These are phyloP conservation scores for Oxytorus armatus DNA, from an alignment of 2,888 invertebrate species.

Conservation along the genomic window DNA sequence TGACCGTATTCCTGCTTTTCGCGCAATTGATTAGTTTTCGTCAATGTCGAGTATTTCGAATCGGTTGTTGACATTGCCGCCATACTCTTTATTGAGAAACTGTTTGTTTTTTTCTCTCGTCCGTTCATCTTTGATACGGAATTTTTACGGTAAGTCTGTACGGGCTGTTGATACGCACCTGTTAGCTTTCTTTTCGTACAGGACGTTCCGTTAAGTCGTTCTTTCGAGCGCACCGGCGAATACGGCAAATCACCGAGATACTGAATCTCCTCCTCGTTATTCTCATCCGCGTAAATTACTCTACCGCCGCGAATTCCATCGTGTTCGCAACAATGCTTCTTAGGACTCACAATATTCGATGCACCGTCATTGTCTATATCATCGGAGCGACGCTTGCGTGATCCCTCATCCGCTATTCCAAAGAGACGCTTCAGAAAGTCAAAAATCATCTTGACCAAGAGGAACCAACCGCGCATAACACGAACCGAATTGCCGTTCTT, in stretches of 20 bases:
- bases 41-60: constrained; percentile 69
- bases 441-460: constrained; percentile 72
- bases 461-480: constrained; percentile 58
- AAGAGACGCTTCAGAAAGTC: constrained; percentile 77
- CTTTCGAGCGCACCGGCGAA: constrained; percentile 54
- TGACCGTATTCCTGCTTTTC: constrained; percentile 78
- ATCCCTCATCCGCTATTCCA: constrained; percentile 74
- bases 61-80: constrained; percentile 30
- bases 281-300: constrained; percentile 63
- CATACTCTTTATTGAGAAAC: constrained; percentile 31
- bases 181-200: constrained; percentile 38
- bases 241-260: constrained; percentile 67
- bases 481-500: constrained; percentile 20
- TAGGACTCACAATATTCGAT: constrained; percentile 70
- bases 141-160: constrained; percentile 7
- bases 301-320: constrained; percentile 11
- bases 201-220: constrained; percentile 67
- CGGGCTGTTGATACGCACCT: constrained; percentile 4
- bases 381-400: constrained; percentile 75
- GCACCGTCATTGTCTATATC: constrained; percentile 58
- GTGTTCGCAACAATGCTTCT: constrained; percentile 71
- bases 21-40: constrained; percentile 72
- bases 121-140: constrained; percentile 43
- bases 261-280: constrained; percentile 70
- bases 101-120: constrained; percentile 12